These are phyloP conservation scores for Palythoa grandiflora DNA, from an alignment of 92 coral and sea anemone species.

Conservation along the genomic window DNA sequence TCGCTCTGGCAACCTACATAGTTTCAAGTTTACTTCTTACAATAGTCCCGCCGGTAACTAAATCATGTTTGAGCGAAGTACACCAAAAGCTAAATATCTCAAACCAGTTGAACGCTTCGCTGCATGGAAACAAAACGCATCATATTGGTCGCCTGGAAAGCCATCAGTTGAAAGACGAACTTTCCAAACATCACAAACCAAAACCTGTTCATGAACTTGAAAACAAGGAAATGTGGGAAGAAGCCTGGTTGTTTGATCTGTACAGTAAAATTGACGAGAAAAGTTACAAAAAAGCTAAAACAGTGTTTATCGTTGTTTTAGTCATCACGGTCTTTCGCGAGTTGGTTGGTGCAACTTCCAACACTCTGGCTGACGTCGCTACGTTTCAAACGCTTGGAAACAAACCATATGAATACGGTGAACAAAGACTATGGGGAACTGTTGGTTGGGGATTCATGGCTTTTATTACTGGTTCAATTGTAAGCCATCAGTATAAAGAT, in stretches of 20 bases:
- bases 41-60: conserved; percentile 86
- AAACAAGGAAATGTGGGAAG: conserved; percentile 77
- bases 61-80: conserved; percentile 83
- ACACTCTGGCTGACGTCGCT: conserved; percentile 91
- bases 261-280: conserved; percentile 76
- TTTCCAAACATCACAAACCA: conserved; percentile 43
- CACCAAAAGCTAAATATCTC: conserved; percentile 75
- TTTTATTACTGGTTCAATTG: conserved; percentile 87
- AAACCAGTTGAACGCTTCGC: conserved; percentile 49
- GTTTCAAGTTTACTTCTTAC: conserved; percentile 77
- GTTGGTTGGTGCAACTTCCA: conserved; percentile 89
- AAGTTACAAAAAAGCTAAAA: conserved; percentile 75
- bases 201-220: conserved; percentile 52
- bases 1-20: conserved; percentile 82
- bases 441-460: conserved; percentile 92
- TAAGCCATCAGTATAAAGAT: conserved; percentile 76
- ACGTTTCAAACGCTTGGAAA: conserved; percentile 88
- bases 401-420: conserved; percentile 86
- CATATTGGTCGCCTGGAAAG: conserved; percentile 22
- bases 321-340: conserved; percentile 82
- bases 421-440: conserved; percentile 88
- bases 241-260: conserved; percentile 90
- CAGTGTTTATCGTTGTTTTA: conserved; percentile 75
- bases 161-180: conserved; percentile 52
- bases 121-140: conserved; percentile 17